A percentile compares a stretch with the other conserved stretches of the same genome.
phyloP scores from a whole-genome alignment of 2,113 vertebrate genomes.

The Ptychochromis oligacanthus region DNA sequence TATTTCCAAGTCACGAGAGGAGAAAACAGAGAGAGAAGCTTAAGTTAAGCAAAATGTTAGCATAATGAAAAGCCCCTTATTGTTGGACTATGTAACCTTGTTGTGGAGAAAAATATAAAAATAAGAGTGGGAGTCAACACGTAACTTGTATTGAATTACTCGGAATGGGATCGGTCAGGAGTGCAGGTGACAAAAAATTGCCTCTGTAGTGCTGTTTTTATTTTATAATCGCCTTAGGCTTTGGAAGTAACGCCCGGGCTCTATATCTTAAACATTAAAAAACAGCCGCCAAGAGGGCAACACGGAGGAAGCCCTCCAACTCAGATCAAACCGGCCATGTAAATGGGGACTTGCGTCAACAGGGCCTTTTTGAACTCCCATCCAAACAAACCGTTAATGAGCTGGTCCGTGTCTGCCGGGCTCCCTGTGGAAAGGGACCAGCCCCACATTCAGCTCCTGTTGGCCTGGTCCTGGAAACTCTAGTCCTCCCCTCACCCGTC shows the following conservation, averaged over 20 bases:
- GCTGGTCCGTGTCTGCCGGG: conserved; percentile 43
- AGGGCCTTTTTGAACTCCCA: conserved; percentile 73
- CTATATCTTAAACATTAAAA: conserved; percentile 38
- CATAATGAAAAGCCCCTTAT: neutral
- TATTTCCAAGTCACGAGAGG: too few species aligned
- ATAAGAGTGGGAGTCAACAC: neutral
- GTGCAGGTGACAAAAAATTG: neutral
- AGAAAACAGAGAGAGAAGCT: too few species aligned
- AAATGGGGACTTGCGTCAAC: conserved; percentile 72
- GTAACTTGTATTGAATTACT: neutral
- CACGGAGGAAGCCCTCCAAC: conserved; percentile 72
- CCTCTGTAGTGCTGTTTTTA: conserved; percentile 22
- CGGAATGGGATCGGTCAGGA: neutral
- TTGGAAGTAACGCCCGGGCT: conserved; percentile 49
- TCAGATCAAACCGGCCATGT: conserved; percentile 77
- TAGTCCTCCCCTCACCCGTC: conserved; percentile 25
- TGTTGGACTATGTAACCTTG: neutral
- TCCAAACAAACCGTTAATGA: conserved; percentile 79
- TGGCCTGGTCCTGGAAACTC: conserved; percentile 61
- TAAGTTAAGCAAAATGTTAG: too few species aligned
- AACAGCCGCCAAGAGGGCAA: conserved; percentile 33
- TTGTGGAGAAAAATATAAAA: conserved; percentile 3
- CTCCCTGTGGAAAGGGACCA: conserved; percentile 67
- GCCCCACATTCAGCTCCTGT: conserved; percentile 61
- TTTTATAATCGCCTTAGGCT: conserved; percentile 22